These are phyloP conservation scores for Hippocampus mohnikei DNA, from an alignment of 2,113 vertebrate genomes.

Conservation along the genomic window DNA sequence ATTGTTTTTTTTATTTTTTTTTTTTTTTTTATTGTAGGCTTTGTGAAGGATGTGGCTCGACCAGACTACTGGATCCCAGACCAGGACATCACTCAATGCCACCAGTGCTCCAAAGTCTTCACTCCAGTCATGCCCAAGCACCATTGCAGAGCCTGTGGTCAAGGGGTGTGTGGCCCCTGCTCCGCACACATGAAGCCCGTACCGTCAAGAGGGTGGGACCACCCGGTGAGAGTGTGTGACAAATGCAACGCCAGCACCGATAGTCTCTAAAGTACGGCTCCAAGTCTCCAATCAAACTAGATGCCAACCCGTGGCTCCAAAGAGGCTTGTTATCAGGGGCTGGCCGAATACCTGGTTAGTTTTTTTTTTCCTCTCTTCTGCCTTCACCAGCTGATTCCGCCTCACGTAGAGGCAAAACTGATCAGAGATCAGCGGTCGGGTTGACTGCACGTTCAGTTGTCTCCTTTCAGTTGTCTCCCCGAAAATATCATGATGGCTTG, in stretches of 20 bases:
- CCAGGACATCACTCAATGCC: conserved; percentile 73
- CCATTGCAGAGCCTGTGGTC: conserved; percentile 78
- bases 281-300: background rate
- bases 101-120: conserved; percentile 71
- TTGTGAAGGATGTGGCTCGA: conserved; percentile 76
- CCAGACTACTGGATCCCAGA: conserved; percentile 82
- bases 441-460: conserved; percentile 4
- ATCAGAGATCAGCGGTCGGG: background rate
- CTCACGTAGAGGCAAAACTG: background rate
- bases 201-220: conserved; percentile 80
- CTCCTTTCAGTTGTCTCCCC: background rate
- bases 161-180: conserved; percentile 74
- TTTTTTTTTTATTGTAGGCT: conserved; percentile 49
- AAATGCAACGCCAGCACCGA: conserved; percentile 60
- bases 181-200: conserved; percentile 67
- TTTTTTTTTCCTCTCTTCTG: background rate
- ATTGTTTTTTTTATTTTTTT: background rate
- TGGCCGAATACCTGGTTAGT: conserved; percentile 4
- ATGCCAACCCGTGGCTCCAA: background rate
- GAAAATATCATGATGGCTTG: background rate
- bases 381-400: conserved; percentile 3
- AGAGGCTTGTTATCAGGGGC: background rate
- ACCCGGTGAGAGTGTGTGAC: conserved; percentile 78
- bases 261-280: conserved; percentile 47
- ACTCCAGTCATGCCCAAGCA: conserved; percentile 73